phyloP scores from a whole-genome alignment of 1,140 invertebrate species.

The Sinella curviseta region DNA sequence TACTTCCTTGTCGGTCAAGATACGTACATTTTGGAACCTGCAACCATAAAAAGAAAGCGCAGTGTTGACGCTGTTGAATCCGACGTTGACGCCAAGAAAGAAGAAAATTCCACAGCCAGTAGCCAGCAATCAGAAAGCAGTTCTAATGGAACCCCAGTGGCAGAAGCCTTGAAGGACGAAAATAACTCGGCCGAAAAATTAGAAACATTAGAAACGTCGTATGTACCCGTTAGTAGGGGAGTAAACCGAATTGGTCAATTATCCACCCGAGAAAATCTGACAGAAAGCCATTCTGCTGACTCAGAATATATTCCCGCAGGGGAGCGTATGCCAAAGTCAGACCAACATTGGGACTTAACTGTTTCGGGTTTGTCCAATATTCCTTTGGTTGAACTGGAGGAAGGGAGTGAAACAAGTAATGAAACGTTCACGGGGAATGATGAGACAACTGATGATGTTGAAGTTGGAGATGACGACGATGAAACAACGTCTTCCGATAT shows the following conservation, averaged over 20 bases:
- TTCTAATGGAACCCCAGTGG: not conserved
- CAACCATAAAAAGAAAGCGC: conserved; percentile 33
- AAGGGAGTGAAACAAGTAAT: not conserved
- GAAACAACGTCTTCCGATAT: conserved; percentile 23
- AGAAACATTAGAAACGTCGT: conserved; percentile 18
- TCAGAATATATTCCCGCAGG: not conserved
- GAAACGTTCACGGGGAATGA: conserved; percentile 16
- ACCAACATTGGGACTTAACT: not conserved
- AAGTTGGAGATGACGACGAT: conserved; percentile 47
- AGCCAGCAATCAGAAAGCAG: too few relatives aligned
- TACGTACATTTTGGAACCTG: conserved; percentile 34
- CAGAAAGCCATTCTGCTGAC: not conserved
- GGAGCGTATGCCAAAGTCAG: not conserved
- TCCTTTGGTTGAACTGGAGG: not conserved
- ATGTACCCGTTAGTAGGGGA: not conserved
- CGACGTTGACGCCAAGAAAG: not conserved
- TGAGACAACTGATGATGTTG: conserved; percentile 41
- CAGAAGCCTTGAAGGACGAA: not conserved
- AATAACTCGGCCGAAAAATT: not conserved
- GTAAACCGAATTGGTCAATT: not conserved
- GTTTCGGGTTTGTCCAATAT: not conserved
- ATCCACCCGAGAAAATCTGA: not conserved
- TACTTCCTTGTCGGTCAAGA: conserved; percentile 49
- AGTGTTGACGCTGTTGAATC: conserved; percentile 18
- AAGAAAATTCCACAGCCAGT: not conserved